Conservation (phyloP, 1,140 invertebrate genomes). For the Drosophila tani region DNA sequence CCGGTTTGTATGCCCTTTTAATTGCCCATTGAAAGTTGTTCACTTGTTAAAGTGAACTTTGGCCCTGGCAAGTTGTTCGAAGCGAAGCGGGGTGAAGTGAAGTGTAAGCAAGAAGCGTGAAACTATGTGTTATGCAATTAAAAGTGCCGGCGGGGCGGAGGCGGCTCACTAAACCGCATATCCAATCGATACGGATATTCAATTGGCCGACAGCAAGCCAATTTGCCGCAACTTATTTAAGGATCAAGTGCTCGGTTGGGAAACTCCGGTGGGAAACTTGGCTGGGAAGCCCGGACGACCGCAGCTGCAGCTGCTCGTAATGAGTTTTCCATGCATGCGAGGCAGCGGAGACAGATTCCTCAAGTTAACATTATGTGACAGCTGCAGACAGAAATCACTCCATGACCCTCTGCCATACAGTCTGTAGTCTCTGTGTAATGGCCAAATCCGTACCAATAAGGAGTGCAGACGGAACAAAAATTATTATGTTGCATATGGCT, state of each 20-base stretch:
- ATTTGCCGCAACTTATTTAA: slow-evolving; percentile 46
- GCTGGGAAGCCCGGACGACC: slow-evolving; percentile 17
- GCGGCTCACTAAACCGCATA: background rate
- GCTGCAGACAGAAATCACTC: slow-evolving; percentile 54
- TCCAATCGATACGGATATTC: slow-evolving; percentile 59
- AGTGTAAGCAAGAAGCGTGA: slow-evolving; percentile 72
- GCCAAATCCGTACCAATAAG: background rate
- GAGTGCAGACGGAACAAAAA: slow-evolving; percentile 16
- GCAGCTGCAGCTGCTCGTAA: slow-evolving; percentile 45
- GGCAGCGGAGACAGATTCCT: slow-evolving; percentile 21
- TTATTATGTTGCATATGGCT: slow-evolving; percentile 46
- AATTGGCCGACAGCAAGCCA: slow-evolving; percentile 49
- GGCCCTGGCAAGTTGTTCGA: slow-evolving; percentile 51
- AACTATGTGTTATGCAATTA: slow-evolving; percentile 82
- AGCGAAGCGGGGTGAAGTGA: slow-evolving; percentile 45
- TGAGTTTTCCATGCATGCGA: slow-evolving; percentile 50
- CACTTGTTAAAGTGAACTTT: slow-evolving; percentile 82
- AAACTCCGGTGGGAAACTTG: slow-evolving; percentile 5
- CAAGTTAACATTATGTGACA: slow-evolving; percentile 46
- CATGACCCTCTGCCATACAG: slow-evolving; percentile 1
- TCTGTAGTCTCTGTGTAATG: background rate
- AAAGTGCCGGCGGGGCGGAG: slow-evolving; percentile 47
- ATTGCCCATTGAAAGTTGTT: slow-evolving; percentile 83
- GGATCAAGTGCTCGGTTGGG: slow-evolving; percentile 17
- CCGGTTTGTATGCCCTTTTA: slow-evolving; percentile 79